Base-by-base conservation (phyloP, 2,113 vertebrate genomes). In the Rhinoptilus africanus region DNA sequence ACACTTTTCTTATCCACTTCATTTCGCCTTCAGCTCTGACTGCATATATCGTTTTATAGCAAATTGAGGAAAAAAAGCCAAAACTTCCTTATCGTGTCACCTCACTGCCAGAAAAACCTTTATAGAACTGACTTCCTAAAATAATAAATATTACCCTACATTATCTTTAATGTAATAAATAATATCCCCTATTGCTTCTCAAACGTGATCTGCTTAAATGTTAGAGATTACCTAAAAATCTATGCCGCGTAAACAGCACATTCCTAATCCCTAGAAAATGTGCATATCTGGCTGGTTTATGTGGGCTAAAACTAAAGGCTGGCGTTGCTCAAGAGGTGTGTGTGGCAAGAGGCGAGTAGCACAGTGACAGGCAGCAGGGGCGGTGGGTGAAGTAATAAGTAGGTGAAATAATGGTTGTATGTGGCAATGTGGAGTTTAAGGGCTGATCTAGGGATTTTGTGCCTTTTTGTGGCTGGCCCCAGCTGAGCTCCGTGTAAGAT, bases 351-450 rank as follows among this genome's bases (percentile, higher is more conserved):
- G 59, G 56, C 90, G 23, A 92, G 88, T 5, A 56, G 88, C 77
- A 35, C 37, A 89, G 91, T 19, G 91, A 82, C 64, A 59, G 83
- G 92, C 94, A 88, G 89, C 80, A 68, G 74, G 84, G 77, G 37
- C 0, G 4, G 81, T 27, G 13, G 7, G 78, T 96, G 96, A 91
- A 92, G 92, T 93, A 97, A 96, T 67, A 85, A 93, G 74, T 76
- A 85, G 89, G 77, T 89, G 89, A 97, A 95, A 95, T 91, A 87
- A 96, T 95, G 77, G 84, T 39, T 66, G 18, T 47, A 14, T 96
- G 92, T 96, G 87, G 96, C 95, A 97, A 94, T 43, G 59, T 28
- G 63, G 32, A 95, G 95, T 97, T 97, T 97, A 97, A 95, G 91
- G 78, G 87, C 94, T 97, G 95, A 96, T 79, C 95, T 71, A 59